Conservation (phyloP, 2,888 invertebrate species). For the Eupsilia transversa region DNA sequence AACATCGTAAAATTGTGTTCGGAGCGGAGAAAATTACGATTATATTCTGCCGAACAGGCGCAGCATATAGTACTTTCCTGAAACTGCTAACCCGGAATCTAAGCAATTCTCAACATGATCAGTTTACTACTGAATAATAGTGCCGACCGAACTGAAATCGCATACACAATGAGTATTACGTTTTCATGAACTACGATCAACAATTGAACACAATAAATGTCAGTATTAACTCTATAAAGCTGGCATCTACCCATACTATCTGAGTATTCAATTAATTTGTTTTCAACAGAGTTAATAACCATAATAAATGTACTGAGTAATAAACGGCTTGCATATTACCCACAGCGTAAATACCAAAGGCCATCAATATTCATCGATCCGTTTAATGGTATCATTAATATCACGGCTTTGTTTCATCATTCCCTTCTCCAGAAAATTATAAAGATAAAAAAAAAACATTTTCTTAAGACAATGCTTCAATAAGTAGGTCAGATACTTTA, state of each 20-base stretch:
- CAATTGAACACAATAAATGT: conserved; percentile 58
- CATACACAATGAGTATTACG: conserved; percentile 30
- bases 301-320: conserved; percentile 28
- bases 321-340: conserved; percentile 30
- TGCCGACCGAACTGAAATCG: conserved; percentile 16
- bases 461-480: not conserved
- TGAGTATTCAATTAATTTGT: conserved; percentile 38
- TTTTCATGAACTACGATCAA: conserved; percentile 49
- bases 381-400: conserved; percentile 13
- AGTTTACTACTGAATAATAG: conserved; percentile 37
- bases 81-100: conserved; percentile 17
- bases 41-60: conserved; percentile 24
- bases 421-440: conserved; percentile 1
- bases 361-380: conserved; percentile 28
- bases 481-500: conserved; percentile 29
- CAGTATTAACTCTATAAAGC: conserved; percentile 49
- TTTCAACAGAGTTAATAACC: conserved; percentile 33
- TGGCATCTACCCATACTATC: conserved; percentile 46
- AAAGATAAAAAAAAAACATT: not conserved
- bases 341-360: conserved; percentile 8
- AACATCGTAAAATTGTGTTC: conserved; percentile 45
- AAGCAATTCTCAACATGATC: conserved; percentile 19
- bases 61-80: conserved; percentile 22
- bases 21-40: conserved; percentile 23
- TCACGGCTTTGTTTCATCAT: conserved; percentile 3